These are phyloP conservation scores for Leptothorax acervorum DNA, from an alignment of 2,888 invertebrate genomes.

Conservation along the genomic window DNA sequence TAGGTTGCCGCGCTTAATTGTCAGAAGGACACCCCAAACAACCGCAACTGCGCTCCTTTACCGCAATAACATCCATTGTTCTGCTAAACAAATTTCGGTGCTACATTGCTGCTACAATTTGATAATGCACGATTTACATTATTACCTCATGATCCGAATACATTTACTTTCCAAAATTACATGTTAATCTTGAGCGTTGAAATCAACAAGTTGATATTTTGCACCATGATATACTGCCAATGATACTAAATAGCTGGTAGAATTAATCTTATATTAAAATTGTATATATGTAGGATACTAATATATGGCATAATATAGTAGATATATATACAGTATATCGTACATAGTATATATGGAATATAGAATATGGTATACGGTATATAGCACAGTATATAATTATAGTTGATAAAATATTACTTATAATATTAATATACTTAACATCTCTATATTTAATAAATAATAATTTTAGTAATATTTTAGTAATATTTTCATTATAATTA, in stretches of 20 bases:
- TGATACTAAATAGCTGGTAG: not conserved
- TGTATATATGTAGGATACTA: not conserved
- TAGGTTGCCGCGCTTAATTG: slow-evolving; percentile 5
- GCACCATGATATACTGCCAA: not conserved
- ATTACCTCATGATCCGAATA: not conserved
- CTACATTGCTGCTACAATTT: not conserved
- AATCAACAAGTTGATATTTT: not conserved
- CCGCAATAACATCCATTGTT: slow-evolving; percentile 25
- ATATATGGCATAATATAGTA: not conserved
- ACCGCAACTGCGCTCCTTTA: slow-evolving; percentile 25
- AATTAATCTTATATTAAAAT: not conserved
- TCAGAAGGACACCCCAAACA: slow-evolving; percentile 10
- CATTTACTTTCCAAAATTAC: not conserved
- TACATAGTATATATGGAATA: not conserved
- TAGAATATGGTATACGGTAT: not conserved
- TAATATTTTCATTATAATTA: not conserved
- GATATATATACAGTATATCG: not conserved
- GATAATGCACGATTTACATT: slow-evolving; percentile 3
- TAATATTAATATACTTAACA: not conserved
- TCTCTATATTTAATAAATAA: not conserved
- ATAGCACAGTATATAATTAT: not conserved
- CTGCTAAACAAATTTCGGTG: slow-evolving; percentile 26
- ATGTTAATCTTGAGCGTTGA: not conserved
- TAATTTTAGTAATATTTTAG: not conserved
- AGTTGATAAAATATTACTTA: not conserved